Evolutionary conservation across 35 echinoderm and acorn worm species (phyloP).

Genomic region (Ophioderma brevispina): DNA sequence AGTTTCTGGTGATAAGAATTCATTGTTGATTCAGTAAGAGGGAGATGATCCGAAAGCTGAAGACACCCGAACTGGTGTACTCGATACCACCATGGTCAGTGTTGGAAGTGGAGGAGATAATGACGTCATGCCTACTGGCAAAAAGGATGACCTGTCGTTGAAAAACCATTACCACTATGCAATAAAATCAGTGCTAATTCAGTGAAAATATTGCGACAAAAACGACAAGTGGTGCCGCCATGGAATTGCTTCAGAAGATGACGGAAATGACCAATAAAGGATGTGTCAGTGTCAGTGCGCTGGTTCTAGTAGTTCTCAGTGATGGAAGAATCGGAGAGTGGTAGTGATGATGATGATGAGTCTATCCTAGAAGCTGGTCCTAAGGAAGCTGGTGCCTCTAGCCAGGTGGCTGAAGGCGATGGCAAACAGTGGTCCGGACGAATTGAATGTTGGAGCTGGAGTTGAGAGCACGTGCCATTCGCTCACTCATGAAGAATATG

Average conservation of each 20-base stretch:
- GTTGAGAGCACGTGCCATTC: constrained; percentile 72
- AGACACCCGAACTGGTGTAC: background rate
- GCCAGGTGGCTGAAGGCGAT: background rate
- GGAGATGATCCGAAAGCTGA: background rate
- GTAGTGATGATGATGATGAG: background rate
- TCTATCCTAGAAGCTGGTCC: background rate
- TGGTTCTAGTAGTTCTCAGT: background rate
- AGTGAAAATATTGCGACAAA: no score
- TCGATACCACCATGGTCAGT: background rate
- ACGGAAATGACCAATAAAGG: background rate
- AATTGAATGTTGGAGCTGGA: constrained; percentile 81
- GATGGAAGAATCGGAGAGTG: background rate
- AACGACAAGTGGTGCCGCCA: no score
- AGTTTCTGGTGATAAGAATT: no score
- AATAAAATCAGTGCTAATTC: no score
- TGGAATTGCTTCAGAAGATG: no score
- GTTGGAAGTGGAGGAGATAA: no score
- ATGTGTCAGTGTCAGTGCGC: background rate
- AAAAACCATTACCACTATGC: no score
- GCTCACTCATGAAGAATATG: constrained; percentile 82
- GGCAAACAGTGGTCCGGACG: background rate
- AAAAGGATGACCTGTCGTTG: no score
- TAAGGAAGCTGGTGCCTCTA: background rate
- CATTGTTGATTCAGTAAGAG: background rate
- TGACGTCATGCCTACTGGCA: no score